Evolutionary conservation across 92 coral and sea anemone genomes (phyloP).

Genomic region (Pocillopora grandis): DNA sequence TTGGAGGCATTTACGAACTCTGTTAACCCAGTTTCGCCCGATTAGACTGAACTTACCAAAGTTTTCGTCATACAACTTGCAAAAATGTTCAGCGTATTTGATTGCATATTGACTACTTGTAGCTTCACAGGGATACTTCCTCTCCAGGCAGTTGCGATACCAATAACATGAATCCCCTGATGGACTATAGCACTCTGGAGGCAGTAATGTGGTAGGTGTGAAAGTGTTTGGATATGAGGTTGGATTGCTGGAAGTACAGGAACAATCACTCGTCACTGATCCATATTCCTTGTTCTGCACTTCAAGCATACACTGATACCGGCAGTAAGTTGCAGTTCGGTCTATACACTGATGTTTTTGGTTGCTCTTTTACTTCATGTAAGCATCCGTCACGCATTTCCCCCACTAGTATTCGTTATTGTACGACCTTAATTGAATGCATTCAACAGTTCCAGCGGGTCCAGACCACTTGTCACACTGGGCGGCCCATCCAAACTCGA

Average conservation of each 20-base stretch:
- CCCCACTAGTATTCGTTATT: conserved; percentile 70
- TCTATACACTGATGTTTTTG: conserved; percentile 35
- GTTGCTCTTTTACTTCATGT: conserved; percentile 56
- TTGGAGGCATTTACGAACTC: conserved; percentile 65
- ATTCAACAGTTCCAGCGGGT: not conserved
- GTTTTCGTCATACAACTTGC: conserved; percentile 36
- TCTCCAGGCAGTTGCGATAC: conserved; percentile 68
- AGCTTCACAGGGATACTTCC: conserved; percentile 64
- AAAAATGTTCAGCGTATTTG: conserved; percentile 66
- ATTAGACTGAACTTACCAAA: conserved; percentile 9
- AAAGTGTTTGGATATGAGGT: not conserved
- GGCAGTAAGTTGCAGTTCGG: conserved; percentile 46
- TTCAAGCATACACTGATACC: conserved; percentile 80
- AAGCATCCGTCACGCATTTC: conserved; percentile 57
- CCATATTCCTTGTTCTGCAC: conserved; percentile 51
- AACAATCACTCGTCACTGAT: conserved; percentile 49
- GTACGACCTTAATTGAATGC: not conserved
- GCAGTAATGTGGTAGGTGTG: conserved; percentile 28
- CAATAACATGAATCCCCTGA: conserved; percentile 63
- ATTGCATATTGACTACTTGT: conserved; percentile 63
- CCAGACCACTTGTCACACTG: conserved; percentile 25
- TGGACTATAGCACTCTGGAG: conserved; percentile 66
- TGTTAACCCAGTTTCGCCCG: conserved; percentile 62
- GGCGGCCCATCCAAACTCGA: not conserved
- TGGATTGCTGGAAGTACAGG: conserved; percentile 39